A percentile compares a stretch with the other conserved stretches of the same genome.
Evolutionary conservation across 2,888 invertebrate species (phyloP).

Genomic region (Ischnura elegans): DNA sequence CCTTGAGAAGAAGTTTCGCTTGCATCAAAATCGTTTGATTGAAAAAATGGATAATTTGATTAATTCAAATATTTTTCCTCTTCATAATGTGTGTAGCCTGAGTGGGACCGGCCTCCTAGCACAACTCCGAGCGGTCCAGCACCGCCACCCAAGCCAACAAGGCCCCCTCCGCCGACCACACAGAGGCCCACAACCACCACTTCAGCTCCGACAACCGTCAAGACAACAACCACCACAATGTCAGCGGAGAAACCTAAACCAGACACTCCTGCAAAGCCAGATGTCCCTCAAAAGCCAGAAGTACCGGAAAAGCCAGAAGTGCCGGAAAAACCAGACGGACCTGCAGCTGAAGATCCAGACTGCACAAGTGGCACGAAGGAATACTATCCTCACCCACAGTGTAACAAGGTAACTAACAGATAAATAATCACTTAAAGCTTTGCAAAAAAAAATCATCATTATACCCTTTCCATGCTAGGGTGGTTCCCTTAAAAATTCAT

Average conservation of each 20-base stretch:
- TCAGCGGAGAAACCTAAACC: conserved; percentile 69
- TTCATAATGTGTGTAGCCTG: conserved; percentile 81
- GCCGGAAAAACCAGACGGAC: conserved; percentile 56
- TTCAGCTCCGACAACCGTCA: conserved; percentile 75
- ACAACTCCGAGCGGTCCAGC: conserved; percentile 79
- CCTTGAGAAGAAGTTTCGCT: too few relatives aligned
- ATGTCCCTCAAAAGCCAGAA: conserved; percentile 32
- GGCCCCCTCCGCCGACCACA: conserved; percentile 71
- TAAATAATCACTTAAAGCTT: conserved; percentile 14
- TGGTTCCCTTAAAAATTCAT: too few relatives aligned
- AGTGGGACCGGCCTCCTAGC: conserved; percentile 90
- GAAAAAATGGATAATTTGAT: neutral
- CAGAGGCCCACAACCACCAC: conserved; percentile 70
- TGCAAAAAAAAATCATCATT: too few relatives aligned
- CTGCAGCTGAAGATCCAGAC: conserved; percentile 50
- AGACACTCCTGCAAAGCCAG: conserved; percentile 33
- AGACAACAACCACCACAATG: conserved; percentile 69
- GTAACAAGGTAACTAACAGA: conserved; percentile 79
- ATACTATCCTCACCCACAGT: conserved; percentile 81
- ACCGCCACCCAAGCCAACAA: conserved; percentile 71
- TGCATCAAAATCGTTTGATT: too few relatives aligned
- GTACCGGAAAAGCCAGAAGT: conserved; percentile 25
- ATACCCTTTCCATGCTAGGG: too few relatives aligned
- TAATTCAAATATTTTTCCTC: neutral
- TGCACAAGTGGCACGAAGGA: conserved; percentile 74